Base-by-base conservation (phyloP, 1,140 invertebrate species). In the Leptinotarsa undecemlineata region DNA sequence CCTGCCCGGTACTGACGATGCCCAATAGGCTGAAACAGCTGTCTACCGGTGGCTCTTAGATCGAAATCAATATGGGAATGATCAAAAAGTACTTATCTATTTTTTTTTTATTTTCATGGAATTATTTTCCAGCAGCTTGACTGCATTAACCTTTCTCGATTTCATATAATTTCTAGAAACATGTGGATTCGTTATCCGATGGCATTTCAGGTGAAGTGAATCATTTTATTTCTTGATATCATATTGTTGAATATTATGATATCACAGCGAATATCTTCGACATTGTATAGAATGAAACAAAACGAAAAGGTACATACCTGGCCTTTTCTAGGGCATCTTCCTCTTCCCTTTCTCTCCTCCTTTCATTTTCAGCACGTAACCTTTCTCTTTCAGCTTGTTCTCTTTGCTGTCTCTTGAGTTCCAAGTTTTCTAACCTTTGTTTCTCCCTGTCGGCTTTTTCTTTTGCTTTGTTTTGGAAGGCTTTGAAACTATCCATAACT, bases 401-500 rank as follows among this genome's bases (percentile, higher is more conserved):
- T 82, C 95, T 94, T 85, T 95, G 91, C 79, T 89, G 86, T 77
- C 91, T 84, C 48, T 93, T 88, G 81, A 93, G 85, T 81, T 95
- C 93, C 82, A 95, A 92, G 80, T 94, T 93, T 85, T 96, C 94
- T 72, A 92, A 86, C 3, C 96, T 85, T 71, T 93, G 91, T 83
- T 94, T 90, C 88, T 96, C 94, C 85, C 95, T 90, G 86, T 98
- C 95, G 74, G 93, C 92, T 84, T 98, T 97, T 86, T 98, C 96
- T 85, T 96, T 95, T 11, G 96, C 96, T 88, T 97, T 93, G 83
- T 97, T 97, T 83, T 95, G 95, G 85, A 98, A 99, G 77, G 92
- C 92, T 86, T 91, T 90, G 82, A 91, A 91, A 83, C 89, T 91
- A 76, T 91, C 90, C 88, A 90, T 95, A 84, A 87, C 90, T 85